A percentile compares a stretch with the other conserved stretches of the same genome.
Evolutionary conservation across 1,140 invertebrate species (phyloP).

Genomic region (Pseudomyrmex sp.): DNA sequence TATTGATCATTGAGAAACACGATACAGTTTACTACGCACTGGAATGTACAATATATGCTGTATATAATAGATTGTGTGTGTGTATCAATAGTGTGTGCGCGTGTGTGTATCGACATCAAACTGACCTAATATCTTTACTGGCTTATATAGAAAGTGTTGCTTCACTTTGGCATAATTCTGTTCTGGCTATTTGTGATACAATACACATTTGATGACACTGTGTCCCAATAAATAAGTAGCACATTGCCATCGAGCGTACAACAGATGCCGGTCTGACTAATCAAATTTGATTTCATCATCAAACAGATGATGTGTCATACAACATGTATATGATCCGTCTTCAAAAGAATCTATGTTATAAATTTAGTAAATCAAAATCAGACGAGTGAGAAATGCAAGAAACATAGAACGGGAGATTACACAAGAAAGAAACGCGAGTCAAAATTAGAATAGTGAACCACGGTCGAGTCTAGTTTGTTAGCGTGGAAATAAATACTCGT

Average conservation of each 20-base stretch:
- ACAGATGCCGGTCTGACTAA: background rate
- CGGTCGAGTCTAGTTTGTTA: too few species aligned
- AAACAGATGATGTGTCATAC: background rate
- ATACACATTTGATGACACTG: conserved; percentile 62
- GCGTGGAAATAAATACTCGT: background rate
- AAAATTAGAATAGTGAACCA: background rate
- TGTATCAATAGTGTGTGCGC: background rate
- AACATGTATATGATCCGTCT: background rate
- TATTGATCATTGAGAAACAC: conserved; percentile 8
- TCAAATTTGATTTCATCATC: background rate
- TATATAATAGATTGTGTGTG: background rate
- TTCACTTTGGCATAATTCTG: conserved; percentile 71
- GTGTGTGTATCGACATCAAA: background rate
- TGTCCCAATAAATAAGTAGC: conserved; percentile 69
- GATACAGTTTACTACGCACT: conserved; percentile 16
- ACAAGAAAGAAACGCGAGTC: background rate
- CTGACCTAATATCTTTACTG: conserved; percentile 64
- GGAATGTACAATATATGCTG: background rate
- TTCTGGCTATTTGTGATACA: conserved; percentile 49
- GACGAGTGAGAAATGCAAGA: background rate
- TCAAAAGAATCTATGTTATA: background rate
- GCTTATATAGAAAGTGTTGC: conserved; percentile 36
- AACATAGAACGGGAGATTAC: background rate
- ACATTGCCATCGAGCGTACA: conserved; percentile 14
- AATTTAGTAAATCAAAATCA: background rate